These are phyloP conservation scores for Leptobrachium ailaonicum DNA, from an alignment of 2,113 vertebrate genomes.

Conservation along the genomic window DNA sequence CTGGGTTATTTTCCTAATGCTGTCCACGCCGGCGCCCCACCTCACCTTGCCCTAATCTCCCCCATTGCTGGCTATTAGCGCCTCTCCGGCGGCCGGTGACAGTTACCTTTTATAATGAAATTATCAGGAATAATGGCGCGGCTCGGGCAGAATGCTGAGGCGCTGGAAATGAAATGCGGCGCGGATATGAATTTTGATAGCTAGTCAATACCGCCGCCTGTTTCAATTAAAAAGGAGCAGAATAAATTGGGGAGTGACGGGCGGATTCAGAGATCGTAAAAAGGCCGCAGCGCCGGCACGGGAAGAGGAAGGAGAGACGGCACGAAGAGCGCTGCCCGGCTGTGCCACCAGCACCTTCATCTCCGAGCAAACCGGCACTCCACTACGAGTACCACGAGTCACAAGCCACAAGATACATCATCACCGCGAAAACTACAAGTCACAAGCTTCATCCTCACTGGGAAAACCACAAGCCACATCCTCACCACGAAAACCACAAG, in stretches of 20 bases:
- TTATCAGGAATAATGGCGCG: slow-evolving; percentile 55
- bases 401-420: no score
- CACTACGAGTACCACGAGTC: no score
- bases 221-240: slow-evolving; percentile 49
- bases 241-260: slow-evolving; percentile 47
- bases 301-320: neutral
- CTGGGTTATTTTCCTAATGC: slow-evolving; percentile 35
- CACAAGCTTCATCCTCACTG: no score
- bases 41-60: slow-evolving; percentile 17
- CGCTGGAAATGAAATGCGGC: slow-evolving; percentile 45
- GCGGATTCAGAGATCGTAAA: slow-evolving; percentile 44
- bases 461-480: no score
- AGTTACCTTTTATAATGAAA: slow-evolving; percentile 53
- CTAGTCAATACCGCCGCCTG: slow-evolving; percentile 53
- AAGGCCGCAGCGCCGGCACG: neutral
- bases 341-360: neutral
- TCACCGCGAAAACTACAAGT: no score
- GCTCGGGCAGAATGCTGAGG: slow-evolving; percentile 47
- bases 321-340: neutral
- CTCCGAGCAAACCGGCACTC: neutral
- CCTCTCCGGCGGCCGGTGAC: slow-evolving; percentile 29
- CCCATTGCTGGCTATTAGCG: slow-evolving; percentile 33
- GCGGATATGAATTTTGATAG: slow-evolving; percentile 52
- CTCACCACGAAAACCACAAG: no score
- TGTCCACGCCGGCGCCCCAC: neutral